Percentiles rank a stretch among this genome's conserved stretches.
Conservation (phyloP, 2,888 invertebrate species). For the Heliconius hortense region DNA sequence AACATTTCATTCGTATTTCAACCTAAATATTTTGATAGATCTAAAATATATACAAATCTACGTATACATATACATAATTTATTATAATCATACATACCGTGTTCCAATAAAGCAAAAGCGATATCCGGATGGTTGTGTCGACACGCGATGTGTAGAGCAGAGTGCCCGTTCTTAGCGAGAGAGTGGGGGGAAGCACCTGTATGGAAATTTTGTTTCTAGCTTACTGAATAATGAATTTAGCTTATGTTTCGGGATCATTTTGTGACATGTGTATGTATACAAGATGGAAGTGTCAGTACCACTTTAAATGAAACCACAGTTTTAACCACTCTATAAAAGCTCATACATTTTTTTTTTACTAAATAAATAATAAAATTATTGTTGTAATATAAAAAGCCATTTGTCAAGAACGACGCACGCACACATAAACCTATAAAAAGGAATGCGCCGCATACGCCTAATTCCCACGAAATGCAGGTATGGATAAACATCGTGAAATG, state of each 20-base stretch:
- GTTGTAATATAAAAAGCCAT: no score
- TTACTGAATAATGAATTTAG: slow-evolving; percentile 21
- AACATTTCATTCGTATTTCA: neutral
- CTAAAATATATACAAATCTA: neutral
- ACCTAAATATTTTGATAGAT: neutral
- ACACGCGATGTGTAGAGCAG: slow-evolving; percentile 98
- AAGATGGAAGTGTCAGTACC: no score
- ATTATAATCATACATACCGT: slow-evolving; percentile 78
- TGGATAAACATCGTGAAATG: no score
- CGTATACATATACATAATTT: neutral
- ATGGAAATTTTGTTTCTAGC: slow-evolving; percentile 40
- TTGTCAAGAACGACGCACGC: no score
- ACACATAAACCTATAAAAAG: no score
- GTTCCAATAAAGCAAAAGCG: slow-evolving; percentile 95
- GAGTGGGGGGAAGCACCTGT: slow-evolving; percentile 93
- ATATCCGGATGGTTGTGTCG: slow-evolving; percentile 99
- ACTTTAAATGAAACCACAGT: no score
- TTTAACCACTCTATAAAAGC: no score
- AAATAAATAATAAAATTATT: no score
- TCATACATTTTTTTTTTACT: no score
- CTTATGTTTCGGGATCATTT: neutral
- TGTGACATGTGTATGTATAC: neutral
- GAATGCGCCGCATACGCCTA: no score
- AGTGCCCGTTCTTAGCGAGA: slow-evolving; percentile 98
- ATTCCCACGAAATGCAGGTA: no score